Base-by-base conservation (phyloP, 2,888 invertebrate species). In the Acrobasis consociella region DNA sequence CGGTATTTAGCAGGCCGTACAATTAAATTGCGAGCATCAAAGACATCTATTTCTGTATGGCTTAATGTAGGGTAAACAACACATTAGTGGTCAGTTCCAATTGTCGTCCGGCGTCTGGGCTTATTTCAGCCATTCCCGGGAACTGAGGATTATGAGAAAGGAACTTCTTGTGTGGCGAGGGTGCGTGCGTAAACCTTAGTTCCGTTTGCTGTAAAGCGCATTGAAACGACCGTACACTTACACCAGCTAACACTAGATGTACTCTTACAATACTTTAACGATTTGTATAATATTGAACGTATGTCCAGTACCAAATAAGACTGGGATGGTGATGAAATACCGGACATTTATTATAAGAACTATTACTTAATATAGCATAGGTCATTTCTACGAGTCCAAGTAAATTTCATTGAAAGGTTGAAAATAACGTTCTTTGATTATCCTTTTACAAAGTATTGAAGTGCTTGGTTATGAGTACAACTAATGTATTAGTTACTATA, bases 1-100 rank as follows among this genome's bases (percentile, higher is more conserved):
- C 63, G 65, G 62, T 68, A 56, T 61, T 65, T 62, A 60, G 56
- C 58, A 62, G 58, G 55, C 39, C 60, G 38, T 62, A 64, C 68
- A 64, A 62, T 66, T 67, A 71, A 74, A 72, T 75, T 71, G 76
- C 76, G 72, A 77, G 74, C 77, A 73, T 85, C 85, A 86, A 86
- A 84, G 76, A 74, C 74, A 65, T 73, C 73, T 82, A 82, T 83
- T 83, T 85, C 81, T 81, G 82, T 78, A 72, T 72, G 72, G 71
- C 73, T 79, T 86, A 87, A 88, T 86, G 80, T 82, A 81, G 81
- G 76, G 85, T 86, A 89, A 89, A 88, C 88, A 89, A 78, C 78
- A 81, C 86, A 85, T 86, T 86, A 85, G 82, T 72, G 72, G 80
- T 68, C 76, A 75, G 77, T 78, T 79, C 88, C 89, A 86, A 87